Conservation (phyloP, 92 coral and sea anemone species). For the Metridium senile region DNA sequence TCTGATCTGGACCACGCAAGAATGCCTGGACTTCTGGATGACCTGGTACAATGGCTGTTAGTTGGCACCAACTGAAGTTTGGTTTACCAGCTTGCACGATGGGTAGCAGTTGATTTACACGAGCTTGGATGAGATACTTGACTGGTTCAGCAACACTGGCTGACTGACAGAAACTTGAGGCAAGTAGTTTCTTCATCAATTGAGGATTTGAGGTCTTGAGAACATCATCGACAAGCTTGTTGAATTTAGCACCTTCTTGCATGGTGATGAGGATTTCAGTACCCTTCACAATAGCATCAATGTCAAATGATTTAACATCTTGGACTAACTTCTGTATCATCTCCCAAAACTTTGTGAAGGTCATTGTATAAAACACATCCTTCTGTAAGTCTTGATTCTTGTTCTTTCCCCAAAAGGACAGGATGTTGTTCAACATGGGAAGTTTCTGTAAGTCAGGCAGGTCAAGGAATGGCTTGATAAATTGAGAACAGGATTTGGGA, state of each 20-base stretch:
- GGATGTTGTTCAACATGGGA: not conserved
- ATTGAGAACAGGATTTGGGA: constrained; percentile 1
- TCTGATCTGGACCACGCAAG: constrained; percentile 37
- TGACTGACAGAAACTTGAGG: constrained; percentile 1
- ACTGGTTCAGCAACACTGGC: constrained; percentile 4
- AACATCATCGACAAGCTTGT: constrained; percentile 19
- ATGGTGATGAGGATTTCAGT: constrained; percentile 8
- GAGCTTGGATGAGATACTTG: not conserved
- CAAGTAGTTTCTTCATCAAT: constrained; percentile 19
- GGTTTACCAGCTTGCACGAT: constrained; percentile 29
- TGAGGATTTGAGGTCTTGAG: constrained; percentile 2
- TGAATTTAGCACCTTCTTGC: constrained; percentile 4
- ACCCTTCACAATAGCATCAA: constrained; percentile 25
- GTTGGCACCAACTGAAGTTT: constrained; percentile 38
- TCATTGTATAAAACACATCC: constrained; percentile 2
- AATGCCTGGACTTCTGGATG: constrained; percentile 48
- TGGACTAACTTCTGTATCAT: not conserved
- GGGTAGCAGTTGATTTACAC: constrained; percentile 26
- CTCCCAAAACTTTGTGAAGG: constrained; percentile 5
- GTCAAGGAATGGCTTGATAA: constrained; percentile 10
- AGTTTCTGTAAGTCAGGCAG: constrained; percentile 15
- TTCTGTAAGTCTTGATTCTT: not conserved
- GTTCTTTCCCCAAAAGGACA: not conserved
- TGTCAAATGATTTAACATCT: not conserved
- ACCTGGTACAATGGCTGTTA: constrained; percentile 21